Base-by-base conservation (phyloP, 2,113 vertebrate species). In the Drymodes brunneopygia region DNA sequence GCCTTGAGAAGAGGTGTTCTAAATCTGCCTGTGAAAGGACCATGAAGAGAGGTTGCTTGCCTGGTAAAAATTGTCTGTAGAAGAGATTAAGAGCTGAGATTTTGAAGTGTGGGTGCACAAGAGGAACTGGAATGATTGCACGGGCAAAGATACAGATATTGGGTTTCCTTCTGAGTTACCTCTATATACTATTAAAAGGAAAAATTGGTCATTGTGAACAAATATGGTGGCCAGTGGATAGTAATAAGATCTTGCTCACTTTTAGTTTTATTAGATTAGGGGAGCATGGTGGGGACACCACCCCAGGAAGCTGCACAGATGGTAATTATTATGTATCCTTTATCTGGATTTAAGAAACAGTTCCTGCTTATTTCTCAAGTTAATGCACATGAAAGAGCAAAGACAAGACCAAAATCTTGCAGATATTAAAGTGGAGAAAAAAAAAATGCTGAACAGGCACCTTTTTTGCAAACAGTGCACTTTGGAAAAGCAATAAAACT, bases 401-500 rank as follows among this genome's bases (percentile, higher is more conserved):
- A 71, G 45, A 70, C 79, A 57, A 81, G 28, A 74, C 78, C 61
- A 72, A 90, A 69, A 69, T 65, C 74, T 69, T 81, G 24, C 58
- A 85, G 81, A 90, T 93, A 90, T 65, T 95, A 69, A 67, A 89
- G 51, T 69, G 51, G 44, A 8, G 51, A 18, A 8, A 8, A 19
- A 73, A 71, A 75, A 84, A 72, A 2, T 36, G 91, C 90, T 92
- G 87, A 95, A 29, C 58, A 91, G 58, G 5, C 84, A 74, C 2
- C 2, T 42, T 74, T 95, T 97, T 89, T 87, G 86, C 89, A 87
- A 92, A 65, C 29, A 1, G 18, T 57, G 78, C 66, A 72, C 53
- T 45, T 27, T 89, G 36, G 45, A 91, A 94, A 94, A 89, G 25
- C 66, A 91, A 72, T 89, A 88, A 92, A 88, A 84, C 0, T 0